These are phyloP conservation scores for Andrena trimmerana DNA, from an alignment of 2,888 invertebrate species.

Conservation along the genomic window DNA sequence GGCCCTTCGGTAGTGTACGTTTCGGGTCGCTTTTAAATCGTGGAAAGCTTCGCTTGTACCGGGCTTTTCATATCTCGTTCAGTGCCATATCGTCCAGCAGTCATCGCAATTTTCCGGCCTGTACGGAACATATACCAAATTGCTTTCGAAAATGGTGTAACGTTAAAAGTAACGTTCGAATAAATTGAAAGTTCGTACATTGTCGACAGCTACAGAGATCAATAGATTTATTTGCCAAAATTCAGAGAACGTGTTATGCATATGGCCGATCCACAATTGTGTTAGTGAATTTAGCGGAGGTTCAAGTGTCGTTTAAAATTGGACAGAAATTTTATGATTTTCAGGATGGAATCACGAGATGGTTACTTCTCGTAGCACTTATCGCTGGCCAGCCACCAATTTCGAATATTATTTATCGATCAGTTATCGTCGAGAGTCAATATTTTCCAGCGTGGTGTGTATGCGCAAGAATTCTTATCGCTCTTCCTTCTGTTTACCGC, in stretches of 20 bases:
- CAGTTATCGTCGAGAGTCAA: background rate
- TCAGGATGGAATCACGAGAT: no score
- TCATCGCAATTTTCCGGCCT: constrained; percentile 15
- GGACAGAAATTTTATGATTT: no score
- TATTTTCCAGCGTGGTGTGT: background rate
- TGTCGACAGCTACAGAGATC: background rate
- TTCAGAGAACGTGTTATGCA: no score
- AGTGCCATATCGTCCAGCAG: constrained; percentile 10
- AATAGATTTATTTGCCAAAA: no score
- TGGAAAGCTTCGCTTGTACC: constrained; percentile 37
- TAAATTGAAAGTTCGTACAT: background rate
- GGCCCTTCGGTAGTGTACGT: constrained; percentile 1
- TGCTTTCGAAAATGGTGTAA: background rate
- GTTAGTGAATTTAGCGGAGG: no score
- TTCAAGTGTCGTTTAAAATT: background rate
- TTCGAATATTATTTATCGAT: constrained; percentile 12
- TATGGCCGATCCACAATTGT: no score
- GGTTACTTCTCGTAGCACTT: background rate
- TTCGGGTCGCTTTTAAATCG: constrained; percentile 26
- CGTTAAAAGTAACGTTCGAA: background rate
- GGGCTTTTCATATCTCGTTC: constrained; percentile 38
- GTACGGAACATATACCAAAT: constrained; percentile 4
- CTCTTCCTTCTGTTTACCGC: background rate
- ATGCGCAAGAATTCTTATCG: constrained; percentile 11
- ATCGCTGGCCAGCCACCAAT: background rate